These are phyloP conservation scores for Aethina tumida DNA, from an alignment of 1,140 invertebrate genomes.

Conservation along the genomic window DNA sequence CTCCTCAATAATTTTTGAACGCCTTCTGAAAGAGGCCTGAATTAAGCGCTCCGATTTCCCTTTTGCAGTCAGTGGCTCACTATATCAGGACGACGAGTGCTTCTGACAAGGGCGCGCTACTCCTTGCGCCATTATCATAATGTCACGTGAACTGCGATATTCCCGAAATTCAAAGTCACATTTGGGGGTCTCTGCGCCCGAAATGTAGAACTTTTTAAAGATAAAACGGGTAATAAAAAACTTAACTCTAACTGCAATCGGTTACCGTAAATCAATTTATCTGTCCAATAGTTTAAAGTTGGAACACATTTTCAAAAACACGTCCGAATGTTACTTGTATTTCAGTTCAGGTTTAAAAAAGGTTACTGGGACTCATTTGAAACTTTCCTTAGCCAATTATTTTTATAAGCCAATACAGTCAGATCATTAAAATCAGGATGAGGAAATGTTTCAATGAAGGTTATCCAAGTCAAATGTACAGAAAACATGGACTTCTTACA, in stretches of 20 bases:
- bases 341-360: too few species aligned
- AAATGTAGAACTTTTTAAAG: neutral
- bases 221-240: constrained; percentile 6
- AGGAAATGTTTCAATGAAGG: too few species aligned
- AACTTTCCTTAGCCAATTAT: too few species aligned
- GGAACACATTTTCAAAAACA: too few species aligned
- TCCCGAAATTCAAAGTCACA: constrained; percentile 7
- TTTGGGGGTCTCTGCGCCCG: neutral
- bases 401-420: too few species aligned
- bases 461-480: too few species aligned
- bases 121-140: constrained; percentile 5
- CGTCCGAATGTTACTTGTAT: too few species aligned
- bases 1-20: neutral
- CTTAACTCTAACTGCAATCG: constrained; percentile 1
- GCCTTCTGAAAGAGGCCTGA: constrained; percentile 6
- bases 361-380: too few species aligned
- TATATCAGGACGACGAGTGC: constrained; percentile 1
- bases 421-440: too few species aligned
- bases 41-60: constrained; percentile 4
- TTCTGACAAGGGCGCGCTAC: neutral
- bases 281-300: constrained; percentile 5
- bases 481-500: too few species aligned
- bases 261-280: constrained; percentile 3
- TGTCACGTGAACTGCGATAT: constrained; percentile 1
- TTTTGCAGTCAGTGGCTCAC: constrained; percentile 1